These are phyloP conservation scores for Lindbergichthys nudifrons DNA, from an alignment of 2,797 vertebrate species.

Conservation along the genomic window DNA sequence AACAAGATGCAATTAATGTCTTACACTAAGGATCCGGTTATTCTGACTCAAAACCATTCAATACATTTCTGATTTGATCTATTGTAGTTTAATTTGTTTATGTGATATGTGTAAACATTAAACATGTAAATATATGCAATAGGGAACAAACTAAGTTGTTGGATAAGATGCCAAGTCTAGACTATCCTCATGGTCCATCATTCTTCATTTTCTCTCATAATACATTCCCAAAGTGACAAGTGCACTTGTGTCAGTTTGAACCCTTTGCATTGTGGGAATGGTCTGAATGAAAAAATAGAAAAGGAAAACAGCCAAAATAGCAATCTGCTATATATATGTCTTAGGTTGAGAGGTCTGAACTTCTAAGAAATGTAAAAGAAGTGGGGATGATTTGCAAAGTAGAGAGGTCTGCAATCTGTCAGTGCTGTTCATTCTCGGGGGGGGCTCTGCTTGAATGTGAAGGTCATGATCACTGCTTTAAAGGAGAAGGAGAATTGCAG, in stretches of 20 bases:
- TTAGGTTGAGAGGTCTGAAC: not conserved
- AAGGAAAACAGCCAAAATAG: not conserved
- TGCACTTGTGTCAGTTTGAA: constrained; percentile 4
- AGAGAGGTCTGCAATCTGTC: constrained; percentile 38
- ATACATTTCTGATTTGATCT: constrained; percentile 13
- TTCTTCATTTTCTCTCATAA: not conserved
- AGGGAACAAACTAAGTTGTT: not conserved
- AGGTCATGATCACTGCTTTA: constrained; percentile 39
- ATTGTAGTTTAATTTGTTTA: not conserved
- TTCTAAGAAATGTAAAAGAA: constrained; percentile 28
- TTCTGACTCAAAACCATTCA: not conserved
- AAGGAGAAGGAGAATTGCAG: constrained; percentile 36
- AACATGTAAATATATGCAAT: not conserved
- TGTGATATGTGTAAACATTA: constrained; percentile 1
- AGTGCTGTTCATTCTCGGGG: constrained; percentile 7
- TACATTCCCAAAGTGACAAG: constrained; percentile 8
- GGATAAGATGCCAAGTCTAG: not conserved
- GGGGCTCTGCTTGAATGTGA: constrained; percentile 35
- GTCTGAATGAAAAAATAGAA: not conserved
- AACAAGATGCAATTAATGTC: not conserved
- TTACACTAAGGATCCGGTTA: not conserved
- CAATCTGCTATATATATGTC: constrained; percentile 5
- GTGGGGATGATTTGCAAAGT: constrained; percentile 61
- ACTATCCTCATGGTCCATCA: not conserved
- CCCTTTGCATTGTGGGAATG: not conserved